These are phyloP conservation scores for Aphelenchoides bicaudatus DNA, from an alignment of 2,888 invertebrate species.

Conservation along the genomic window DNA sequence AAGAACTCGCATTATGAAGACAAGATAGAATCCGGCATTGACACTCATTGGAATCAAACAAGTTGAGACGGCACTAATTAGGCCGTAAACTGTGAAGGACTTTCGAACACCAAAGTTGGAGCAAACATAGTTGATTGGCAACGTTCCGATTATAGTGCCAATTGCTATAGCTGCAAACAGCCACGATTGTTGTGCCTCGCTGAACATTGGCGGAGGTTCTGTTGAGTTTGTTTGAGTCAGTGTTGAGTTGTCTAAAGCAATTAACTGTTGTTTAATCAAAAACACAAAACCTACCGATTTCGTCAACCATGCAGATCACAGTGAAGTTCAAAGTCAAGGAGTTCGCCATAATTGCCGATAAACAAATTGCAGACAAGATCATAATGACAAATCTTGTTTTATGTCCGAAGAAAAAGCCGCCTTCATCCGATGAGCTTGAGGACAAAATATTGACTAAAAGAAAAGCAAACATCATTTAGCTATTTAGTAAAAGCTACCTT, in stretches of 20 bases:
- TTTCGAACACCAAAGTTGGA: slow-evolving; percentile 26
- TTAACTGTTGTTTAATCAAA: too few relatives aligned
- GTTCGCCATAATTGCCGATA: slow-evolving; percentile 30
- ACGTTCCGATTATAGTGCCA: slow-evolving; percentile 26
- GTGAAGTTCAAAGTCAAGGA: slow-evolving; percentile 30
- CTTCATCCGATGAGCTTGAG: too few relatives aligned
- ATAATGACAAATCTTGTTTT: slow-evolving; percentile 18
- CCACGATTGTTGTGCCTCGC: slow-evolving; percentile 10
- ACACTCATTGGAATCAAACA: slow-evolving; percentile 32
- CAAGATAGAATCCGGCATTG: slow-evolving; percentile 24
- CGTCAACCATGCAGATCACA: slow-evolving; percentile 26
- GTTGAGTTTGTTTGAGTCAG: too few relatives aligned
- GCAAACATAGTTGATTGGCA: slow-evolving; percentile 25
- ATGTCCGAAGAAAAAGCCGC: slow-evolving; percentile 7
- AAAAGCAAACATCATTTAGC: too few relatives aligned
- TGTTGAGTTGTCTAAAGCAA: too few relatives aligned
- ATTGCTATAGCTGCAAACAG: slow-evolving; percentile 29
- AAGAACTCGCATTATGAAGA: slow-evolving; percentile 33
- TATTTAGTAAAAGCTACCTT: neutral
- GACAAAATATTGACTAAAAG: too few relatives aligned
- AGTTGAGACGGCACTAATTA: slow-evolving; percentile 31
- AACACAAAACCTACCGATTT: too few relatives aligned
- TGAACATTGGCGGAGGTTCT: slow-evolving; percentile 13
- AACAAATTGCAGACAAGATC: slow-evolving; percentile 27
- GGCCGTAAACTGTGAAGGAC: slow-evolving; percentile 34